Conservation (phyloP, 1,140 invertebrate genomes). For the Venturia canescens region DNA sequence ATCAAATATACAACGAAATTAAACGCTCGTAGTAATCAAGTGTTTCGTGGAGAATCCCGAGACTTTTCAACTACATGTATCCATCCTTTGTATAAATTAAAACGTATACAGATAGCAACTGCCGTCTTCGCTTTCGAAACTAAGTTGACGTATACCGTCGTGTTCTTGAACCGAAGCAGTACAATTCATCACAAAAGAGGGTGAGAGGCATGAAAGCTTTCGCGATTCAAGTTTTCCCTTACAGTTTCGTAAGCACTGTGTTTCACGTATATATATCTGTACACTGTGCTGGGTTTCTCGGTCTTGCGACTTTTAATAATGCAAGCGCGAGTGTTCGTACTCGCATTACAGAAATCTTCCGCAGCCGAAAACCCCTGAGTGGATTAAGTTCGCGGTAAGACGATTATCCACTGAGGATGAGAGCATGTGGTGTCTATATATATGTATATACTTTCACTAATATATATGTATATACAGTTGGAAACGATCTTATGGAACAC, state of each 20-base stretch:
- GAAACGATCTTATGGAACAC: conserved; percentile 22
- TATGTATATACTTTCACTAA: neutral
- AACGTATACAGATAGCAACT: too few species aligned
- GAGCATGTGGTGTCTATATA: neutral
- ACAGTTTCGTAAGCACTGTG: neutral
- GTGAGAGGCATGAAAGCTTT: conserved; percentile 1
- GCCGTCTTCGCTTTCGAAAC: too few species aligned
- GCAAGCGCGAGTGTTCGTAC: conserved; percentile 37
- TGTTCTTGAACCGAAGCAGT: neutral
- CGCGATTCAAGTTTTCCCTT: neutral
- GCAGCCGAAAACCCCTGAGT: conserved; percentile 37
- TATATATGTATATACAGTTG: neutral
- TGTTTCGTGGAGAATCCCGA: too few species aligned
- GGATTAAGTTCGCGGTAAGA: conserved; percentile 41
- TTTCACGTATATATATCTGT: neutral
- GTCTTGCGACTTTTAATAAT: conserved; percentile 35
- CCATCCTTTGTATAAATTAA: too few species aligned
- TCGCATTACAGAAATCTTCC: conserved; percentile 27
- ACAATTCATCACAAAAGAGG: conserved; percentile 3
- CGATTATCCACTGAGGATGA: conserved; percentile 37
- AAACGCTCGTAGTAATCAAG: too few species aligned
- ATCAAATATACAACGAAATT: too few species aligned
- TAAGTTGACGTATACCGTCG: conserved; percentile 8
- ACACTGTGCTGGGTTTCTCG: neutral
- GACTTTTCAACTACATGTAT: too few species aligned